Percentiles rank a stretch among this genome's conserved stretches.
These are phyloP conservation scores for Rhyacophila evoluta DNA, from an alignment of 2,888 invertebrate genomes.

Conservation along the genomic window DNA sequence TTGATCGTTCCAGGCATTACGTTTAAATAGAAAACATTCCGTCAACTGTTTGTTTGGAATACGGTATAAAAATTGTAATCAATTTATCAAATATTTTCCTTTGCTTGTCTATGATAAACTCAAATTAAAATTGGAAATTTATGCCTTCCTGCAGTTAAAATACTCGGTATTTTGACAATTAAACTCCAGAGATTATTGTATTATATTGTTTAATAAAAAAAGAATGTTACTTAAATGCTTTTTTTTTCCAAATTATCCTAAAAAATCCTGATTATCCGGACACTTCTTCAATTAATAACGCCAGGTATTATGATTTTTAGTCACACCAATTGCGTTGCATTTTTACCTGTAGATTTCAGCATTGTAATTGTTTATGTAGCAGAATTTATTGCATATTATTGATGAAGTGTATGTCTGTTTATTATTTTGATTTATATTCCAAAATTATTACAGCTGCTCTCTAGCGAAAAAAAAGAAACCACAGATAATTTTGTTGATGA, in stretches of 20 bases:
- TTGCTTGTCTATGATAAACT: background rate
- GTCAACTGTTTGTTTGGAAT: background rate
- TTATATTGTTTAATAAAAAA: conserved; percentile 21
- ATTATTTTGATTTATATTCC: no score
- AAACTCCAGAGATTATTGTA: background rate
- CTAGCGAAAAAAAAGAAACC: no score
- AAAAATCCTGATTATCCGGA: background rate
- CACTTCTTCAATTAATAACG: no score
- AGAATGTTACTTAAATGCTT: background rate
- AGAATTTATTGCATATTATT: no score
- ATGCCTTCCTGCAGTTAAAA: background rate
- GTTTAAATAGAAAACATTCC: conserved; percentile 5
- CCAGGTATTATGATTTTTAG: no score
- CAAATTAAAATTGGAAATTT: background rate
- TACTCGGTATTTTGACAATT: background rate
- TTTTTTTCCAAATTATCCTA: background rate
- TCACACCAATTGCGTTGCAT: no score
- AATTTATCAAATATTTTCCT: background rate
- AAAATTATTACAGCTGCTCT: no score
- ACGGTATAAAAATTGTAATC: background rate
- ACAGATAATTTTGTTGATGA: no score
- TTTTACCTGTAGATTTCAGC: no score
- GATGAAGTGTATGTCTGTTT: no score
- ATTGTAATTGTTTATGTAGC: no score
- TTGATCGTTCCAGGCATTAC: background rate